Conservation (phyloP, 2,113 vertebrate species). For the Malurus melanocephalus region DNA sequence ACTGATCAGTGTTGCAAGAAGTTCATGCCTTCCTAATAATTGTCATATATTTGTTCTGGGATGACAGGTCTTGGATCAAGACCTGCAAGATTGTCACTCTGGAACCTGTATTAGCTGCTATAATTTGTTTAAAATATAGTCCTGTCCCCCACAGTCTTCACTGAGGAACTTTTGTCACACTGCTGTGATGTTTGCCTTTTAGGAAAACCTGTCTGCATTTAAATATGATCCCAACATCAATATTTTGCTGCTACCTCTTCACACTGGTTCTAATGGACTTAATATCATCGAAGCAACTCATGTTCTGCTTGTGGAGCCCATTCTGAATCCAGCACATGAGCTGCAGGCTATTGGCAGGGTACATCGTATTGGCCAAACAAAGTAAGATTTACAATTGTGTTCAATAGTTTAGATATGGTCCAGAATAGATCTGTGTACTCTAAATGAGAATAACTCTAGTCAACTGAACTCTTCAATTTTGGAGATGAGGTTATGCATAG, state of each 20-base stretch:
- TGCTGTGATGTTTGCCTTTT: slow-evolving; percentile 57
- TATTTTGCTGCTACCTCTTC: slow-evolving; percentile 94
- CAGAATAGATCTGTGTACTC: neutral
- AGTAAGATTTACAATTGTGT: slow-evolving; percentile 69
- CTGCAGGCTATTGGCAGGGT: slow-evolving; percentile 96
- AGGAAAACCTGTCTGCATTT: slow-evolving; percentile 98
- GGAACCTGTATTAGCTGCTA: neutral
- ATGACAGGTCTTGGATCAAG: neutral
- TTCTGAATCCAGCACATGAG: slow-evolving; percentile 94
- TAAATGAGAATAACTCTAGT: neutral
- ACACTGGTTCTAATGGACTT: slow-evolving; percentile 95
- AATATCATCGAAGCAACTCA: slow-evolving; percentile 98
- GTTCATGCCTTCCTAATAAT: neutral
- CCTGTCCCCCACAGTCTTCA: neutral
- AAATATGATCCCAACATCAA: slow-evolving; percentile 94
- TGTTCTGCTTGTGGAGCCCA: slow-evolving; percentile 93
- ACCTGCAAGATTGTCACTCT: neutral
- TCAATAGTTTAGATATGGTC: neutral
- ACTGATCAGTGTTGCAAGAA: neutral
- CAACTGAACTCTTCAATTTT: neutral
- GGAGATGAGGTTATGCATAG: neutral
- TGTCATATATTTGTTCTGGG: neutral
- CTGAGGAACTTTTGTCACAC: neutral
- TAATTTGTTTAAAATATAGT: neutral
- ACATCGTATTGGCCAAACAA: slow-evolving; percentile 96